phyloP scores from a whole-genome alignment of 2,888 invertebrate species.

The Orthonevra nobilis region DNA sequence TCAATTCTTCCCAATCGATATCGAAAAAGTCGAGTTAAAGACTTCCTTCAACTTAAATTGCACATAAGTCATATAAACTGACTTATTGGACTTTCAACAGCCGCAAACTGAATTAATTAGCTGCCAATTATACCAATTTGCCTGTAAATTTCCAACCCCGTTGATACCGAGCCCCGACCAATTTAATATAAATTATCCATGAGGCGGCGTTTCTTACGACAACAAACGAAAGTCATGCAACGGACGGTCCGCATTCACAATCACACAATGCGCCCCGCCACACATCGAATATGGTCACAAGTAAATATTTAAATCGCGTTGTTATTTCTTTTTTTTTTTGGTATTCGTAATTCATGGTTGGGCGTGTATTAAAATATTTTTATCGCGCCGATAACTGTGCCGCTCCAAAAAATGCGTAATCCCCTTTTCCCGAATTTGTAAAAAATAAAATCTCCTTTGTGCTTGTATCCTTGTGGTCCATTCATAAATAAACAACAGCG shows the following conservation, averaged over 20 bases:
- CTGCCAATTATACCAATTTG: constrained; percentile 52
- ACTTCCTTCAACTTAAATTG: neutral
- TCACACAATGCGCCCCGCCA: neutral
- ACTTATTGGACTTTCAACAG: constrained; percentile 40
- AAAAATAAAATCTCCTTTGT: no score
- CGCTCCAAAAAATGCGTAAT: constrained; percentile 21
- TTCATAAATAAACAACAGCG: no score
- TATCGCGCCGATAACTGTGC: constrained; percentile 59
- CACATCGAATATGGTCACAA: constrained; percentile 17
- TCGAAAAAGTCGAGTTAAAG: no score
- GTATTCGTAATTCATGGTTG: constrained; percentile 54
- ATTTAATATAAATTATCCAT: constrained; percentile 44
- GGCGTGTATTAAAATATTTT: constrained; percentile 42
- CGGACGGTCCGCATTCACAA: neutral
- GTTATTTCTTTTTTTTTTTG: constrained; percentile 46
- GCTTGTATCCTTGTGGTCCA: no score
- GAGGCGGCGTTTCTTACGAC: neutral
- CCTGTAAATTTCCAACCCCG: constrained; percentile 14
- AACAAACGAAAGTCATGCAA: constrained; percentile 20
- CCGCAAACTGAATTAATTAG: constrained; percentile 60
- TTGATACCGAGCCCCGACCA: constrained; percentile 13
- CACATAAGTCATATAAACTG: neutral
- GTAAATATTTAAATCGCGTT: constrained; percentile 67
- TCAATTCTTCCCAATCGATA: no score
- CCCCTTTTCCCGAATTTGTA: no score